Evolutionary conservation across 1,140 invertebrate genomes (phyloP), one percentile per base, ranked within the genome.

Genomic region (Anastrepha ludens): DNA sequence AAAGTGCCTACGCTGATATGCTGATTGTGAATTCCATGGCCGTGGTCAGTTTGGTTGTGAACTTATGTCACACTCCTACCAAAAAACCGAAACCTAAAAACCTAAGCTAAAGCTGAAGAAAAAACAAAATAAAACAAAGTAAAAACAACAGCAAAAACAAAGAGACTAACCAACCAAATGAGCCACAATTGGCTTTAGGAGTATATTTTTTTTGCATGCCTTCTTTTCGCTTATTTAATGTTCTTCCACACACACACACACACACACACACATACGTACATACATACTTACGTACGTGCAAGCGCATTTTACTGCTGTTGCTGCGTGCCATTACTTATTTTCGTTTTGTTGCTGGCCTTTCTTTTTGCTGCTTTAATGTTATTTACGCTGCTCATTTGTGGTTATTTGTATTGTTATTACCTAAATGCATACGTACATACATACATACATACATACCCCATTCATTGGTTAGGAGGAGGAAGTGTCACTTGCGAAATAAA

Each of bases 21-120:
- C 29, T 29, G 29, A 29, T 70, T 81, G 74, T 62, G 7, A 50
- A 81, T 81, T 81, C 74, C 41, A n/a, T 81, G 74, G 74, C 74
- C 74, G 47, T 81, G 74, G 74, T 81, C 74, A 81, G 74, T 81
- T 81, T 81, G 74, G 5, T 81, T 81, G 74, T 81, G 74, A 29
- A 81, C 74, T 81, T 81, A 81, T 81, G 50, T 81, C 74, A 81
- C 47, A 81, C 74, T 81, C 47, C 74, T 58, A 55, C 74, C 74
- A 55, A 20, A 81, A 55, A 81, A 39, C 39, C 11, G 6, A 55
- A 55, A 55, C 50, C 50, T 55, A 55, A 41, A 29, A 11, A 3
- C 65, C 2, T 3, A 13, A 70, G 8, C 13, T 1, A 64, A 70
- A 20, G n/a, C 44, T 55, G 5, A 78, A 78, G 7, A 78, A 78